These are phyloP conservation scores for Heteronetta atricapilla DNA, from an alignment of 2,113 vertebrate genomes.

Conservation along the genomic window DNA sequence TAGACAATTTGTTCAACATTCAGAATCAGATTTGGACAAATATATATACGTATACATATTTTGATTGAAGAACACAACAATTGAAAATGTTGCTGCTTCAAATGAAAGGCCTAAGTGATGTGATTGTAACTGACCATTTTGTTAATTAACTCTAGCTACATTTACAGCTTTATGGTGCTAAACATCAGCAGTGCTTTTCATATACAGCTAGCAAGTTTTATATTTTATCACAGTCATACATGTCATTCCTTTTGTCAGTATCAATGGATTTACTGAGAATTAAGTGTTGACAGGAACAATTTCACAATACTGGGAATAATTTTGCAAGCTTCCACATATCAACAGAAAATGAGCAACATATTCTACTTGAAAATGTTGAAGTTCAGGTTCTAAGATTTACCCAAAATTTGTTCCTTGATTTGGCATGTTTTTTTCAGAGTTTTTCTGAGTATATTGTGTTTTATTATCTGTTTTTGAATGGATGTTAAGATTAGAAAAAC, in stretches of 20 bases:
- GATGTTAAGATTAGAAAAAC: slow-evolving; percentile 21
- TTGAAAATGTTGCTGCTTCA: not conserved
- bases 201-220: not conserved
- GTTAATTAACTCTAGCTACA: not conserved
- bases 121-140: not conserved
- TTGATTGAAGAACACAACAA: not conserved
- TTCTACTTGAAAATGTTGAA: not conserved
- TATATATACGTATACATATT: no score
- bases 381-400: not conserved
- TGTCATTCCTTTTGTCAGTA: not conserved
- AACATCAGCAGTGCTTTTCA: not conserved
- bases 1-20: not conserved
- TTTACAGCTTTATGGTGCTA: not conserved
- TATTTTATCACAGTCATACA: not conserved
- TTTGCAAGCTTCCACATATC: not conserved
- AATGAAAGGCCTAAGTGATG: not conserved
- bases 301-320: not conserved
- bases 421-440: not conserved
- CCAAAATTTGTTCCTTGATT: not conserved
- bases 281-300: not conserved
- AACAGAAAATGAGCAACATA: not conserved
- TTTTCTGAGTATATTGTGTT: not conserved
- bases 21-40: not conserved
- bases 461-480: not conserved
- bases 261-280: not conserved